Evolutionary conservation across 1,140 invertebrate species (phyloP), one percentile per base, ranked within the genome.

Genomic region (Drosophila ficusphila): DNA sequence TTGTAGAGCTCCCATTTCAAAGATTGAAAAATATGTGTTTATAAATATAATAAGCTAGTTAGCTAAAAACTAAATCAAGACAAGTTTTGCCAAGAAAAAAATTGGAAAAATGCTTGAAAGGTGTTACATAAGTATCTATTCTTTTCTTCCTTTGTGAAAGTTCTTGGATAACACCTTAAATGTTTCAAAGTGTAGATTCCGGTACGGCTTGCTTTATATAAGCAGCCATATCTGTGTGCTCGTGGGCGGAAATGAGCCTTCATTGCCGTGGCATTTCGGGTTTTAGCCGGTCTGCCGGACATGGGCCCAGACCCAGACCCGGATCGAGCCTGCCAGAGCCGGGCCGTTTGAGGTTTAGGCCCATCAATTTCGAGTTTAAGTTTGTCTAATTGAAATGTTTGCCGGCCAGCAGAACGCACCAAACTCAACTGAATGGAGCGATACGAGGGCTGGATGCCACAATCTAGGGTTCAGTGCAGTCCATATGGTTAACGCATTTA

Each of bases 341-440:
- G 3, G n/a, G 25, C 67, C 44, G 38, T 71, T 51, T 60, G 44
- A 58, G 71, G 46, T 49, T 67, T 71, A 53, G 68, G 76, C 77
- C 72, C 71, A 76, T 76, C 72, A 76, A 88, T 81, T 86, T 77
- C 51, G 60, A 76, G 77, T 73, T 82, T 77, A 88, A 82, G 73
- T 82, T 86, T 86, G 77, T 88, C 77, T 89, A 88, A 88, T 88
- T 88, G 82, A 88, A 88, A 88, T 88, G 83, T 82, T 88, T 82
- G 60, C 49, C 44, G 31, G 46, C 23, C 64, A 31, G 16, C 56
- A 65, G 61, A 39, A 44, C 44, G 27, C 36, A 34, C 49, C 38
- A 60, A 65, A 61, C 56, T 61, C 36, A 67, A 65, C 58, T 39
- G 58, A 49, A 48, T 58, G 23, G 60, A 18, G 3, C 8, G 41